Evolutionary conservation across 2,797 vertebrate species (phyloP).

Genomic region (Tragopan temminckii): DNA sequence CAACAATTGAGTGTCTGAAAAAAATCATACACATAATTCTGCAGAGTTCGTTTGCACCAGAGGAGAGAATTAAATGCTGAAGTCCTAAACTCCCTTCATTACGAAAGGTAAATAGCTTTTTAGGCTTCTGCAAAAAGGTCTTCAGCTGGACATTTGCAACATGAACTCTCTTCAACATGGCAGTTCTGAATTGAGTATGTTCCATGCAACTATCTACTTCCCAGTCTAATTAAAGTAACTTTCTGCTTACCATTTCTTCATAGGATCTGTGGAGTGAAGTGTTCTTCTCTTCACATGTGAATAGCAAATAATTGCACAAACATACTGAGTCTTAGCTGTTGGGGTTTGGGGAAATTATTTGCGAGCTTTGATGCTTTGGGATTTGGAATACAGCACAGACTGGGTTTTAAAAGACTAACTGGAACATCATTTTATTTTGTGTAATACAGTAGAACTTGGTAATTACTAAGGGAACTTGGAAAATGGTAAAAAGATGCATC

Average conservation of each 20-base stretch:
- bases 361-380: background rate
- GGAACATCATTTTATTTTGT: background rate
- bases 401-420: conserved; percentile 6
- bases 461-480: conserved; percentile 4
- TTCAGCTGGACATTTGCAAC: background rate
- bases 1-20: background rate
- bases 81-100: background rate
- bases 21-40: background rate
- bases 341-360: background rate
- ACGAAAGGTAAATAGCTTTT: background rate
- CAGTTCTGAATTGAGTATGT: background rate
- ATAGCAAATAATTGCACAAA: conserved; percentile 41
- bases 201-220: background rate
- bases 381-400: background rate
- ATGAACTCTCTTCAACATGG: background rate
- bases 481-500: background rate
- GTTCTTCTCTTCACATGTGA: background rate
- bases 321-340: background rate
- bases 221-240: background rate
- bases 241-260: conserved; percentile 8
- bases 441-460: background rate
- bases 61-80: background rate
- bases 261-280: background rate
- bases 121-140: conserved; percentile 6
- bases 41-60: conserved; percentile 22